Percentiles rank a stretch among this genome's conserved stretches.
phyloP scores from a whole-genome alignment of 2,113 vertebrate genomes.

The Ranitomeya variabilis region DNA sequence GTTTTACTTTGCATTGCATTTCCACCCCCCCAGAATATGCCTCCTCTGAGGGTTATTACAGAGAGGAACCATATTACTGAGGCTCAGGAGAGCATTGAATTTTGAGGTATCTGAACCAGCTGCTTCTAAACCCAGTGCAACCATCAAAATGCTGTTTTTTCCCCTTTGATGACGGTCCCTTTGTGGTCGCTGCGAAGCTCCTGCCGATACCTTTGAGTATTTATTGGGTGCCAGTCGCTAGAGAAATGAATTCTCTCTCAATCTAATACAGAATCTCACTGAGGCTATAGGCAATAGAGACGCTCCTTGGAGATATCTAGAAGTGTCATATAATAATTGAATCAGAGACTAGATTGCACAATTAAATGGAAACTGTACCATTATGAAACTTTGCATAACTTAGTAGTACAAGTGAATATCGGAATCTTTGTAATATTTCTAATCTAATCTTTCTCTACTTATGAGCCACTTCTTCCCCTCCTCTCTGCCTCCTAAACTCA shows the following conservation, averaged over 20 bases:
- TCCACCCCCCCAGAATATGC: constrained; percentile 35
- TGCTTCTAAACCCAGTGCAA: constrained; percentile 1
- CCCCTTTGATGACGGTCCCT: background rate
- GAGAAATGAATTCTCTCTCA: background rate
- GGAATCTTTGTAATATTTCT: too few species aligned
- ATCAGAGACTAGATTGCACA: background rate
- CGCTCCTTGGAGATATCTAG: background rate
- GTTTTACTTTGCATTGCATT: constrained; percentile 20
- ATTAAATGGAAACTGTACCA: too few species aligned
- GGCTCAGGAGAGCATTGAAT: constrained; percentile 32
- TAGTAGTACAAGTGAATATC: too few species aligned
- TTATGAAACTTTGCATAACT: too few species aligned
- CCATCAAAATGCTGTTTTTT: background rate
- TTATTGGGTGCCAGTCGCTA: background rate
- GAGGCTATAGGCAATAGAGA: background rate
- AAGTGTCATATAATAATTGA: background rate
- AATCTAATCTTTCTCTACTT: too few species aligned
- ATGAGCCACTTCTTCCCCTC: too few species aligned
- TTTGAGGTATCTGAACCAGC: constrained; percentile 36
- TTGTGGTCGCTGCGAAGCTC: background rate
- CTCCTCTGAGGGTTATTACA: constrained; percentile 26
- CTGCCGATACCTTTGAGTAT: background rate
- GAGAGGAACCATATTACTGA: constrained; percentile 17
- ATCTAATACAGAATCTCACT: background rate
- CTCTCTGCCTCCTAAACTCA: too few species aligned